Conservation (phyloP, 2,888 invertebrate species). For the Amphipoea oculea region DNA sequence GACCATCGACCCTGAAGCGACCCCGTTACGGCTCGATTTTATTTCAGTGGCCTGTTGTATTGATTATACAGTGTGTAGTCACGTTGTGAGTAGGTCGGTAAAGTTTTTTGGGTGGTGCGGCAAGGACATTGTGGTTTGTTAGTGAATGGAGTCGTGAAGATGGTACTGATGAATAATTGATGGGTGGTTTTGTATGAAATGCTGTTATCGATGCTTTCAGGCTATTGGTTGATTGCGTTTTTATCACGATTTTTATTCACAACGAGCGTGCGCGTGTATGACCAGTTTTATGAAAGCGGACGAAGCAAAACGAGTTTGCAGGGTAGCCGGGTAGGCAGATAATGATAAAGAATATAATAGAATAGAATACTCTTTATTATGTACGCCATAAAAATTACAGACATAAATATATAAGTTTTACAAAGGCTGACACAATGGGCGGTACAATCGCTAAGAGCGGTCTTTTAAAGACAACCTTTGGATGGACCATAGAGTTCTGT, state of each 20-base stretch:
- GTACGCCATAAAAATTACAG: too few species aligned
- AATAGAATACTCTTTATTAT: too few species aligned
- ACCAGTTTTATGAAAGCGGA: neutral
- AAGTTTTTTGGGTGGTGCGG: slow-evolving; percentile 22
- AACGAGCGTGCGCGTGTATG: neutral
- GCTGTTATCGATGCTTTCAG: neutral
- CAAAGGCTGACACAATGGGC: too few species aligned
- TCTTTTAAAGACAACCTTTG: neutral
- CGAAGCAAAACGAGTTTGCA: neutral
- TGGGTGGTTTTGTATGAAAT: neutral
- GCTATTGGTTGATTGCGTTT: neutral
- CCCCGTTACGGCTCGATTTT: slow-evolving; percentile 68
- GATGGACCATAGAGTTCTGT: neutral
- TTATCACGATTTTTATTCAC: neutral
- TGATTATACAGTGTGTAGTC: slow-evolving; percentile 58
- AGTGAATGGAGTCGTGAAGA: slow-evolving; percentile 10
- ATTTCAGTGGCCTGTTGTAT: slow-evolving; percentile 63
- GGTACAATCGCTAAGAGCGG: too few species aligned
- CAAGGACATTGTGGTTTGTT: slow-evolving; percentile 16
- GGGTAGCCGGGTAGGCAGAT: neutral
- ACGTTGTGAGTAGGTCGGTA: slow-evolving; percentile 15
- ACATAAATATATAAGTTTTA: too few species aligned
- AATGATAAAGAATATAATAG: neutral
- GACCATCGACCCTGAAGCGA: slow-evolving; percentile 68
- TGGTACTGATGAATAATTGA: neutral